These are phyloP conservation scores for Chloroceryle inda DNA, from an alignment of 2,797 vertebrate species.

Conservation along the genomic window DNA sequence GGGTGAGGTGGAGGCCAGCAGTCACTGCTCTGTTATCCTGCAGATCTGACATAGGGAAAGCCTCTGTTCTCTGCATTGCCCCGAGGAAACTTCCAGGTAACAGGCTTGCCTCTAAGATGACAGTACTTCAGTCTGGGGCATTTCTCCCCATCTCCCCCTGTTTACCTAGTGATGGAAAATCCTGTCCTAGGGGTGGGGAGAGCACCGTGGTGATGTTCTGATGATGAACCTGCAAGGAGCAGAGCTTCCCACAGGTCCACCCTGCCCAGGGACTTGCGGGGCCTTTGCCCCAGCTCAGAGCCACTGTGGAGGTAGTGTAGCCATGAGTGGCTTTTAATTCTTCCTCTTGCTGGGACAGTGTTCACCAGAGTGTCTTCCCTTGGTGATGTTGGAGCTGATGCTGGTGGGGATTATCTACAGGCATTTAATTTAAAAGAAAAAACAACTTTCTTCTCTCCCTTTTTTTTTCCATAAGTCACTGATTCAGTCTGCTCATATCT, in stretches of 20 bases:
- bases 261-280: not conserved
- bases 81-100: too few relatives aligned
- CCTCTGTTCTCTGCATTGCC: too few relatives aligned
- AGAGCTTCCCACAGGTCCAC: not conserved
- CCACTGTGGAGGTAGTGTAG: not conserved
- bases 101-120: too few relatives aligned
- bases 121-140: too few relatives aligned
- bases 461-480: not conserved
- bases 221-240: not conserved
- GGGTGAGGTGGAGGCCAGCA: too few relatives aligned
- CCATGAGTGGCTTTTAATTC: rapidly evolving
- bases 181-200: too few relatives aligned
- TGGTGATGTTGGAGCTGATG: not conserved
- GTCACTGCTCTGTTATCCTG: too few relatives aligned
- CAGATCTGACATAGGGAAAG: too few relatives aligned
- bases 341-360: not conserved
- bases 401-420: not conserved
- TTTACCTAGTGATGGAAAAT: too few relatives aligned
- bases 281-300: not conserved
- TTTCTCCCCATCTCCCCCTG: too few relatives aligned
- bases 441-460: not conserved
- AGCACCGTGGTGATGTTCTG: not conserved
- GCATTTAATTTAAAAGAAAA: not conserved
- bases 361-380: not conserved
- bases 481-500: not conserved